A percentile compares a stretch with the other conserved stretches of the same genome.
phyloP scores from a whole-genome alignment of 1,140 invertebrate genomes.

The Hestina assimilis region DNA sequence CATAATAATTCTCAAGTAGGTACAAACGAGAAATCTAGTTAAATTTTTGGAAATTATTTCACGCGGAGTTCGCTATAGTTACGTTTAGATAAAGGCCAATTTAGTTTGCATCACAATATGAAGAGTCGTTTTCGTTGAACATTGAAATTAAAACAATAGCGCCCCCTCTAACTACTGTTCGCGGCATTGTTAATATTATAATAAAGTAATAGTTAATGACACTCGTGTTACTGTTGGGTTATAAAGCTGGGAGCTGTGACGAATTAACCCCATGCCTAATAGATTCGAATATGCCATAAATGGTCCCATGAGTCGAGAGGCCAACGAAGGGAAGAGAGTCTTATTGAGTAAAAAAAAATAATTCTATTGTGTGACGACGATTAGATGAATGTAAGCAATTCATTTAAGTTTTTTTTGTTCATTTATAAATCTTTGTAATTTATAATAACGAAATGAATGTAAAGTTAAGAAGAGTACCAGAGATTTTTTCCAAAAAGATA shows the following conservation, averaged over 20 bases:
- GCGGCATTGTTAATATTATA: slow-evolving; percentile 66
- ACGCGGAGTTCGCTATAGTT: slow-evolving; percentile 4
- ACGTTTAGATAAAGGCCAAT: slow-evolving; percentile 7
- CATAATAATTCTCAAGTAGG: slow-evolving; percentile 46
- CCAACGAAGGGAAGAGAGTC: slow-evolving; percentile 7
- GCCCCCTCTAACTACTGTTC: slow-evolving; percentile 45
- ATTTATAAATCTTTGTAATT: no score
- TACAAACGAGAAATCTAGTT: background rate
- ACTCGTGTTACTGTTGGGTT: slow-evolving; percentile 53
- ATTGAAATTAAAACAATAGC: slow-evolving; percentile 66
- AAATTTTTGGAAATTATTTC: slow-evolving; percentile 7
- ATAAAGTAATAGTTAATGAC: slow-evolving; percentile 68
- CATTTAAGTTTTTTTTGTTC: no score
- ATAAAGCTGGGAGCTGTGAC: slow-evolving; percentile 55
- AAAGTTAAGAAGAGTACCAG: no score
- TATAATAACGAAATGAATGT: no score
- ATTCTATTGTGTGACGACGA: no score
- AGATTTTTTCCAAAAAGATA: no score
- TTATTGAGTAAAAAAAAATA: background rate
- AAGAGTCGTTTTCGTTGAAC: slow-evolving; percentile 15
- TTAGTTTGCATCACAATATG: slow-evolving; percentile 9
- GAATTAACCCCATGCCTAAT: slow-evolving; percentile 35
- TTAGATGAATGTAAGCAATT: no score
- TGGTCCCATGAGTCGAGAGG: slow-evolving; percentile 1
- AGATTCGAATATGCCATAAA: slow-evolving; percentile 32